Evolutionary conservation across 1,140 invertebrate genomes (phyloP).

Genomic region (Trachymyrmex septentrionalis): DNA sequence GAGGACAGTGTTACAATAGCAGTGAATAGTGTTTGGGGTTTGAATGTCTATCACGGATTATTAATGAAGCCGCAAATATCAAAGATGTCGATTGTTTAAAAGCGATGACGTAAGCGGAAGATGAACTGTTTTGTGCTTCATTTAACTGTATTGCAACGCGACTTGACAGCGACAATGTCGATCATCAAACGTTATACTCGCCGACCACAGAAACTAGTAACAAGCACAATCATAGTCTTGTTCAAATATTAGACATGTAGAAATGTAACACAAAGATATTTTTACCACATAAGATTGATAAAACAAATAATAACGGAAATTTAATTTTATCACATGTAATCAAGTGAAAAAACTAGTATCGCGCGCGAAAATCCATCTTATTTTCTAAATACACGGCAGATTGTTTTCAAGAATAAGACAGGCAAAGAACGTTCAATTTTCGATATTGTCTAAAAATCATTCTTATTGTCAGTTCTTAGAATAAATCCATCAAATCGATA

Average conservation of each 20-base stretch:
- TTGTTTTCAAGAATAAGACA: not conserved
- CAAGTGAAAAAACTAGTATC: not conserved
- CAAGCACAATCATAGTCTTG: not conserved
- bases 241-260: slow-evolving; percentile 8
- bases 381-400: not conserved
- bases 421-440: not conserved
- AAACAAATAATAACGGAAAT: not conserved
- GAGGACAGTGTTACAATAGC: slow-evolving; percentile 35
- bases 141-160: not conserved
- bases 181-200: slow-evolving; percentile 32
- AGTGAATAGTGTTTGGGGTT: slow-evolving; percentile 36
- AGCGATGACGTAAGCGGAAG: slow-evolving; percentile 27
- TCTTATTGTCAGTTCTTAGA: not conserved
- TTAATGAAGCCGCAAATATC: slow-evolving; percentile 53
- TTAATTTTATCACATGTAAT: not conserved
- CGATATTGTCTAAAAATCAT: not conserved
- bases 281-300: not conserved
- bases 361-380: not conserved
- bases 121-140: slow-evolving; percentile 49
- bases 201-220: slow-evolving; percentile 21
- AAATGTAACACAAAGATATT: not conserved
- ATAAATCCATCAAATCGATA: not conserved
- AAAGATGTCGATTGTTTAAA: slow-evolving; percentile 54
- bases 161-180: slow-evolving; percentile 34
- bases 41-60: slow-evolving; percentile 54